Conservation (phyloP, 2,888 invertebrate species). For the Chalcosyrphus nemorum region DNA sequence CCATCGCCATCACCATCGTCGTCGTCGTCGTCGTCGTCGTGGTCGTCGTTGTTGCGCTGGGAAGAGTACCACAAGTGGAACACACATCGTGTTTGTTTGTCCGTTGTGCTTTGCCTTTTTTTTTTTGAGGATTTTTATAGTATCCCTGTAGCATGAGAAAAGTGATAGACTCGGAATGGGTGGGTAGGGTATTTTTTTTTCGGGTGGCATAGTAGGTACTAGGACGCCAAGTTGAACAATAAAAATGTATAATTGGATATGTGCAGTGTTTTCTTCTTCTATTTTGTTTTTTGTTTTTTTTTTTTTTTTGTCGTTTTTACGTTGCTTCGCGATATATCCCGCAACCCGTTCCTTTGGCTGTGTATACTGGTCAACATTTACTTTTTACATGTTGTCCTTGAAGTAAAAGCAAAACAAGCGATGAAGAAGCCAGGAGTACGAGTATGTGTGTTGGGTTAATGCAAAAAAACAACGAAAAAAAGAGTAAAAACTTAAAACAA, state of each 20-base stretch:
- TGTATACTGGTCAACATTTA: constrained; percentile 72
- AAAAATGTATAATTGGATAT: constrained; percentile 73
- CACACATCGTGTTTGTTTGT: constrained; percentile 73
- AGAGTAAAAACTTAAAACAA: constrained; percentile 72
- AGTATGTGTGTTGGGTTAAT: constrained; percentile 68
- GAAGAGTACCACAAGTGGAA: constrained; percentile 72
- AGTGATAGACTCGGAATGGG: constrained; percentile 50
- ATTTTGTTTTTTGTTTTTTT: constrained; percentile 54
- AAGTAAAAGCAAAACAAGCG: constrained; percentile 71
- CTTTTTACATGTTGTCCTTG: constrained; percentile 73
- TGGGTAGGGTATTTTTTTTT: no score
- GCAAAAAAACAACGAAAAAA: constrained; percentile 62
- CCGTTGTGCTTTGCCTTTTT: constrained; percentile 61
- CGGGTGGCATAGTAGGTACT: constrained; percentile 23
- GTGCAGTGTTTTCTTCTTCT: constrained; percentile 72
- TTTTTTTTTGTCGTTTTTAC: constrained; percentile 34
- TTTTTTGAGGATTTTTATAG: constrained; percentile 67
- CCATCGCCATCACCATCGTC: neutral
- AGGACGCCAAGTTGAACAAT: constrained; percentile 71
- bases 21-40: neutral
- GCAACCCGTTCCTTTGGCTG: constrained; percentile 27
- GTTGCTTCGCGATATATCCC: constrained; percentile 52
- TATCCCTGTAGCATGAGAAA: constrained; percentile 62
- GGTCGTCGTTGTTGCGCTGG: constrained; percentile 33
- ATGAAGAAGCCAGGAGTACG: constrained; percentile 56